Evolutionary conservation across 2,797 vertebrate genomes (phyloP).

Genomic region (Phrynocephalus guinanensis): DNA sequence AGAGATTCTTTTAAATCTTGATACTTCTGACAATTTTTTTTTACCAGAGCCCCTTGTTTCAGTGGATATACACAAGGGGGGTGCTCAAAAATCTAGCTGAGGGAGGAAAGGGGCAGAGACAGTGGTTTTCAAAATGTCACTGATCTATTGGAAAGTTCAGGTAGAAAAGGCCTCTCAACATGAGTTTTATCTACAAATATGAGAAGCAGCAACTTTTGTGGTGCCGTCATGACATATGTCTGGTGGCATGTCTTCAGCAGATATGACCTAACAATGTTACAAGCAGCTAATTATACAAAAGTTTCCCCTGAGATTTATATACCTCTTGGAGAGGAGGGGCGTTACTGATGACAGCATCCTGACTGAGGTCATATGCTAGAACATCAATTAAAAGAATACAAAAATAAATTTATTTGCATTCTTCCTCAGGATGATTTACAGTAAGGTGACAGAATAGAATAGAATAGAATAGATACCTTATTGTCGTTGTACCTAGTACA

Average conservation of each 20-base stretch:
- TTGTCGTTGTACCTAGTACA: too few relatives aligned
- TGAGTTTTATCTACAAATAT: background rate
- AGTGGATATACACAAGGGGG: background rate
- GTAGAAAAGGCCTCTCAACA: background rate
- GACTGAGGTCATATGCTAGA: background rate
- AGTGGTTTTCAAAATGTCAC: background rate
- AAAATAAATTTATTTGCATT: background rate
- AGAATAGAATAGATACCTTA: too few relatives aligned
- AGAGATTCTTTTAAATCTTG: background rate
- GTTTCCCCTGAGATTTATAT: background rate
- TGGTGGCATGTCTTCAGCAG: background rate
- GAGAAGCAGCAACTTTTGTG: background rate
- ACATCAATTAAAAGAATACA: constrained; percentile 8
- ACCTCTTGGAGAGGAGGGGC: constrained; percentile 3
- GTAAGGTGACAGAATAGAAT: too few relatives aligned
- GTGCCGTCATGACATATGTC: background rate
- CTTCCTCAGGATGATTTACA: background rate
- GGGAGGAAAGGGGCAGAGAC: background rate
- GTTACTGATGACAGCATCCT: background rate
- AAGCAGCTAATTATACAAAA: background rate
- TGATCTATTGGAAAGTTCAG: background rate
- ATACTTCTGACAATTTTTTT: background rate
- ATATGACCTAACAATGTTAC: background rate
- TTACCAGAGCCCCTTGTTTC: background rate
- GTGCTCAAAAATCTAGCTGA: background rate